Evolutionary conservation across 1,140 invertebrate genomes (phyloP), one percentile per base, ranked within the genome.

Genomic region (Heterodera schachtii): DNA sequence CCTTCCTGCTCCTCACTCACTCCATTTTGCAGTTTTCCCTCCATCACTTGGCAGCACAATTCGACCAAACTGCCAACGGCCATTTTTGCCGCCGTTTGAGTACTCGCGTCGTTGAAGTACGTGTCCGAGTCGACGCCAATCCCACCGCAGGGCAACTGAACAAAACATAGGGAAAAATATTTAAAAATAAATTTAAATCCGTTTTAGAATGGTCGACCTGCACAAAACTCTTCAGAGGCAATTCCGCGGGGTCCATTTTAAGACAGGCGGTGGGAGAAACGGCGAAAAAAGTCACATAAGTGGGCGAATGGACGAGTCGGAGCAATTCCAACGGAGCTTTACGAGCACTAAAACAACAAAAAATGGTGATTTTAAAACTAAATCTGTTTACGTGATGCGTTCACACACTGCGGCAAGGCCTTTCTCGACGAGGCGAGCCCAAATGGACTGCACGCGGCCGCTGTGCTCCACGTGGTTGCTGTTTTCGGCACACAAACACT

Each of bases 121-220:
- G 97, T 99, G 90, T 97, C 96, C 13, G 95, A 94, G 92, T 99
- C 97, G 7, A 98, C 95, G 73, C 97, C 97, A 75, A 99, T 93
- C 16, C 97, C 97, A 73, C 96, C 96, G 92, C 97, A 99, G 7
- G 94, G 93, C 69, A 99, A 91, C 80, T 95, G 93, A 87, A 90
- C 16, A 73, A 76, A 8, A 67, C 47, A 66, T 71, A 46, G 31
- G 49, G 74, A 11, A 60, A 73, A 46, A 78, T 46, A n/a, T n/a
- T n/a, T n/a, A n/a, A n/a, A 11, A 60, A 73, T 31, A 0, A 31
- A 31, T 31, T 31, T 0, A 31, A 31, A 31, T 31, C 31, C 31
- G 31, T 1, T 31, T 52, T 16, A 66, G 49, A 43, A 76, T 52
- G 9, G 43, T 19, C 4, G 73, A 87, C 86, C 82, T 90, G 88